Conservation (phyloP, 1,140 invertebrate genomes). For the Leptinotarsa texana region DNA sequence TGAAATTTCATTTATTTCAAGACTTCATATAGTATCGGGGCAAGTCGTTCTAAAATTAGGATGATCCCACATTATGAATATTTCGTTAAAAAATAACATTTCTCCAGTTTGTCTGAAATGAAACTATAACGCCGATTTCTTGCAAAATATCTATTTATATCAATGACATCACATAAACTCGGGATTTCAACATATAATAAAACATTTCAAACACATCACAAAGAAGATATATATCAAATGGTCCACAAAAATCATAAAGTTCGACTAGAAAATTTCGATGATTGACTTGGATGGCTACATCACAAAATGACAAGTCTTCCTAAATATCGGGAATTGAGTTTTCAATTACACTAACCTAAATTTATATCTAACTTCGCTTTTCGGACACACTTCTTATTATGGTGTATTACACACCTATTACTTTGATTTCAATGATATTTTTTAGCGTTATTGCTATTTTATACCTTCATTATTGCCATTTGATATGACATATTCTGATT, state of each 20-base stretch:
- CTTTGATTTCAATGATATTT: conserved; percentile 12
- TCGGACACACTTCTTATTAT: no score
- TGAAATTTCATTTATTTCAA: no score
- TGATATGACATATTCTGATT: conserved; percentile 5
- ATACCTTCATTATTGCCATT: conserved; percentile 6
- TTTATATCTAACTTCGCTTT: no score
- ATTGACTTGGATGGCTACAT: conserved; percentile 6
- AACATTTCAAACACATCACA: conserved; percentile 16
- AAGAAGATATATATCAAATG: conserved; percentile 16
- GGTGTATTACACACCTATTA: neutral
- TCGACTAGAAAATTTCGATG: conserved; percentile 14
- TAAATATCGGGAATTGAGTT: no score
- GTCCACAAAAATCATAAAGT: conserved; percentile 20
- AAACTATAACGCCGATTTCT: neutral
- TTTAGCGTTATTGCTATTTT: conserved; percentile 1
- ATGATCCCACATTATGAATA: no score
- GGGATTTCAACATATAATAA: conserved; percentile 22
- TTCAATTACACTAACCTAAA: no score
- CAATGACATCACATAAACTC: conserved; percentile 20
- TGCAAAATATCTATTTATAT: conserved; percentile 25
- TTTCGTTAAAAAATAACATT: no score
- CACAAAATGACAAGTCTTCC: neutral
- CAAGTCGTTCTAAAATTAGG: no score
- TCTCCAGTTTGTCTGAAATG: neutral
- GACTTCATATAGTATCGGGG: no score